Evolutionary conservation across 92 coral and sea anemone species (phyloP).

Genomic region (Anthopleura xanthogrammica): DNA sequence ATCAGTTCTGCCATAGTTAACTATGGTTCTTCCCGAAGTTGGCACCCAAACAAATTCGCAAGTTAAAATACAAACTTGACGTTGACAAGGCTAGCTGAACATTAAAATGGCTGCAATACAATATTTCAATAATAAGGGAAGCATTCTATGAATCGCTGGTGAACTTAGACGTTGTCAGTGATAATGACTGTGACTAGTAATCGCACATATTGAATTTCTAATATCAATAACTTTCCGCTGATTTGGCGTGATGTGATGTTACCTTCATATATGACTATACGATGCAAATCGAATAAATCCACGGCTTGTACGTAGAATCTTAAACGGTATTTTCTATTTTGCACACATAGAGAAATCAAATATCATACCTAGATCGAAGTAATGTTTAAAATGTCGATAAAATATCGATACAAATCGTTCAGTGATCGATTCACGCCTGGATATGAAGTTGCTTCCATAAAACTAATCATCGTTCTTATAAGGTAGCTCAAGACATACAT

Average conservation of each 20-base stretch:
- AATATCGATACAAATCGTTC: conserved; percentile 1
- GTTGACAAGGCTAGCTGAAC: not conserved
- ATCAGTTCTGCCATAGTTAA: too few relatives aligned
- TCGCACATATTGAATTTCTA: conserved; percentile 7
- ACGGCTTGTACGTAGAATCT: not conserved
- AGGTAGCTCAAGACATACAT: not conserved
- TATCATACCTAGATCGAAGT: not conserved
- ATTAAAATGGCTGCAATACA: not conserved
- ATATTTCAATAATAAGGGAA: not conserved
- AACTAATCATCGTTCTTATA: not conserved
- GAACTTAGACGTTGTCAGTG: not conserved
- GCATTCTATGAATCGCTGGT: not conserved
- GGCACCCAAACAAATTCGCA: not conserved
- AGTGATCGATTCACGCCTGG: not conserved
- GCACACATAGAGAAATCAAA: not conserved
- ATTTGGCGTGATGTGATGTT: not conserved
- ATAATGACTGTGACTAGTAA: not conserved
- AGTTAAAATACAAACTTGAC: not conserved
- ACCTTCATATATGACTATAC: not conserved
- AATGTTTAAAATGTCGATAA: not conserved
- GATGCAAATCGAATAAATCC: not conserved
- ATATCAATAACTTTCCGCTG: not conserved
- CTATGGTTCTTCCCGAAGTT: not conserved
- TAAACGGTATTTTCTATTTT: not conserved
- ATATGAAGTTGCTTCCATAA: not conserved